Conservation (phyloP, 2,113 vertebrate species). For the Engraulis encrasicolus region DNA sequence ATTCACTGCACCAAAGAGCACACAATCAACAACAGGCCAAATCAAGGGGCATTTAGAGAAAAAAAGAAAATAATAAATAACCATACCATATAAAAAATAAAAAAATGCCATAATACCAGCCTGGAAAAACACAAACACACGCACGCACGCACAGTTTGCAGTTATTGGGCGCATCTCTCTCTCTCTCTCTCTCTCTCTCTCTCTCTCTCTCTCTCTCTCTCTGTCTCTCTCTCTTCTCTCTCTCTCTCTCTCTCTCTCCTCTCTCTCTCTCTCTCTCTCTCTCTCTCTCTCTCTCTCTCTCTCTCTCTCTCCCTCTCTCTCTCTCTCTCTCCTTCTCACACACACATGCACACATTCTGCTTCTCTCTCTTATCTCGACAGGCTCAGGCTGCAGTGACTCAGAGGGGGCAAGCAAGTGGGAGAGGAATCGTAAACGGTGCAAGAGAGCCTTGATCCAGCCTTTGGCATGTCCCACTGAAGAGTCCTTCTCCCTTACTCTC, state of each 20-base stretch:
- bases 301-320: background rate
- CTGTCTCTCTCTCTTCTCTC: background rate
- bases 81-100: no score
- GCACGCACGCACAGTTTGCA: no score
- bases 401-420: background rate
- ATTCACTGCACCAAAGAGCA: no score
- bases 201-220: background rate
- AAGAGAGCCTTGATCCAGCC: background rate
- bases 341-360: no score
- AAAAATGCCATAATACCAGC: no score
- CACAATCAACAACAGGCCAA: no score
- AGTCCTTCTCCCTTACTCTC: background rate
- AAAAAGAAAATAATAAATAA: no score
- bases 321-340: background rate
- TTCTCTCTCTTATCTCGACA: background rate
- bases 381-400: background rate
- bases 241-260: background rate
- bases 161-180: no score
- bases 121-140: no score
- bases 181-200: background rate
- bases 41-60: no score
- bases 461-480: constrained; percentile 1
- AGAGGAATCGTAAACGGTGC: constrained; percentile 30
- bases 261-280: background rate
- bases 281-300: background rate